Conservation (phyloP, 2,888 invertebrate genomes). For the Cataglyphis rosenhaueri region DNA sequence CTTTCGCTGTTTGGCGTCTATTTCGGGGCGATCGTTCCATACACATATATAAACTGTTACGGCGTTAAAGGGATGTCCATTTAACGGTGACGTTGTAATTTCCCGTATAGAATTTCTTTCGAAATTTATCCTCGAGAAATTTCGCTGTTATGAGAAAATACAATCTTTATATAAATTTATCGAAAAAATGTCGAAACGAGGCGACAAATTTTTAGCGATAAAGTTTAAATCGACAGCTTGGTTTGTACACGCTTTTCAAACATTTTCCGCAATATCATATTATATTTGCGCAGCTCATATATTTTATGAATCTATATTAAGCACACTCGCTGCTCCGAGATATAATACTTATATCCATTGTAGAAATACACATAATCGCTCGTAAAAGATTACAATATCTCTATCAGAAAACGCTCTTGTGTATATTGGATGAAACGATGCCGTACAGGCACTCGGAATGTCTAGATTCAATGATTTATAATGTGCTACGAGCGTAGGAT, state of each 20-base stretch:
- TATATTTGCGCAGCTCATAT: neutral
- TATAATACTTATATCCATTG: neutral
- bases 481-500: conserved; percentile 13
- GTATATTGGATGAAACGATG: conserved; percentile 7
- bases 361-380: neutral
- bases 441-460: conserved; percentile 58
- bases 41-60: conserved; percentile 3
- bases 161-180: conserved; percentile 24
- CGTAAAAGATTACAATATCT: conserved; percentile 7
- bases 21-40: conserved; percentile 28
- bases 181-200: conserved; percentile 6
- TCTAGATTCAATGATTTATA: conserved; percentile 73
- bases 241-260: conserved; percentile 1
- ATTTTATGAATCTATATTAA: conserved; percentile 17
- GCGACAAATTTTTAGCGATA: conserved; percentile 4
- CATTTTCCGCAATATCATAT: neutral
- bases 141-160: conserved; percentile 22
- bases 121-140: conserved; percentile 1
- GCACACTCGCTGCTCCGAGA: neutral
- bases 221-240: neutral
- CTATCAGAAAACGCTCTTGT: neutral
- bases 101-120: neutral
- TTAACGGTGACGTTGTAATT: conserved; percentile 25
- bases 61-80: conserved; percentile 25
- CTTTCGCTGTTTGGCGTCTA: conserved; percentile 43